Conservation (phyloP, 2,888 invertebrate genomes). For the Labia minor region DNA sequence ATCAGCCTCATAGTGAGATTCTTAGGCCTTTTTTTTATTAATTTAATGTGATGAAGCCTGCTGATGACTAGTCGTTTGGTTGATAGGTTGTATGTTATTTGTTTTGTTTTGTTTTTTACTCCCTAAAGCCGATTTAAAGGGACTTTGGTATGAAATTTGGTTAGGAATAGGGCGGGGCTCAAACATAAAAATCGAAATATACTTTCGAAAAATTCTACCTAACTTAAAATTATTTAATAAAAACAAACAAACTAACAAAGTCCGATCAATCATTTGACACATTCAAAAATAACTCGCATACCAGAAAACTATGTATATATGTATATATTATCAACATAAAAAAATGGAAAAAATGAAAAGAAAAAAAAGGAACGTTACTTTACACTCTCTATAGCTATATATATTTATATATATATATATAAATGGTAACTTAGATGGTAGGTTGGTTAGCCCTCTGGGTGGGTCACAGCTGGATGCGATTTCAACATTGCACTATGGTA, state of each 20-base stretch:
- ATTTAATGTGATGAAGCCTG: neutral
- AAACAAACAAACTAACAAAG: too few species aligned
- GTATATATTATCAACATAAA: neutral
- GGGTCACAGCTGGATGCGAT: neutral
- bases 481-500: neutral
- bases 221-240: neutral
- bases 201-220: neutral
- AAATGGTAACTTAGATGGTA: constrained; percentile 9
- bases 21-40: neutral
- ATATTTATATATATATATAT: too few species aligned
- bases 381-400: neutral
- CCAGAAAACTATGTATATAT: neutral
- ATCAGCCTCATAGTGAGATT: neutral
- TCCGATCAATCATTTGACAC: too few species aligned
- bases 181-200: neutral
- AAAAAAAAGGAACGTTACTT: neutral
- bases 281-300: neutral
- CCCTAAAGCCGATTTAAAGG: neutral
- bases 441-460: neutral
- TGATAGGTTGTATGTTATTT: neutral
- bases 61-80: neutral
- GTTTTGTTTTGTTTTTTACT: neutral
- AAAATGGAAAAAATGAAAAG: neutral
- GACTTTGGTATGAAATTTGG: neutral
- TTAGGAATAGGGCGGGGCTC: neutral